Percentiles rank a stretch among this genome's conserved stretches.
These are phyloP conservation scores for Sinhomidia bicolor DNA, from an alignment of 2,888 invertebrate species.

Conservation along the genomic window DNA sequence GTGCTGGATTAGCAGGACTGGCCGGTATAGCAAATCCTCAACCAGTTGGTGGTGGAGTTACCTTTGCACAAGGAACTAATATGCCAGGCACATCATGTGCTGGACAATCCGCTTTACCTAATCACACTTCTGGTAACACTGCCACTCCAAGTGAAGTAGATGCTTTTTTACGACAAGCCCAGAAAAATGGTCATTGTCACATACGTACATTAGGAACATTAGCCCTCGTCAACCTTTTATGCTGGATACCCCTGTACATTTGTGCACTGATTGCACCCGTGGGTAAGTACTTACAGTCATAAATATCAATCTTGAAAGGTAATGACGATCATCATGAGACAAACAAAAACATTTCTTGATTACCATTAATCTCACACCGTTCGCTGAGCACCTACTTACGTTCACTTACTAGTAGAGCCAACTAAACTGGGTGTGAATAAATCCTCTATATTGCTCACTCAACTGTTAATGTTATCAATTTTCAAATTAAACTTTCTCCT, in stretches of 20 bases:
- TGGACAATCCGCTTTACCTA: slow-evolving; percentile 73
- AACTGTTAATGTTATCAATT: too few species aligned
- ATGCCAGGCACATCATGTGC: slow-evolving; percentile 70
- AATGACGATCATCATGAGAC: not conserved
- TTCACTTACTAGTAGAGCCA: too few species aligned
- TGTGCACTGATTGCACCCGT: slow-evolving; percentile 90
- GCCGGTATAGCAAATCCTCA: slow-evolving; percentile 77
- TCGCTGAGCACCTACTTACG: too few species aligned
- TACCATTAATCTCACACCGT: slow-evolving; percentile 17
- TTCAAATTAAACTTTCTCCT: too few species aligned
- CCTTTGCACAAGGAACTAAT: slow-evolving; percentile 54
- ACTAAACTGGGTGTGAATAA: too few species aligned
- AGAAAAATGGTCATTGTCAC: slow-evolving; percentile 79
- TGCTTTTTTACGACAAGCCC: slow-evolving; percentile 79
- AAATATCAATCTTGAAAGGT: slow-evolving; percentile 27
- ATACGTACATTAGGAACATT: slow-evolving; percentile 94
- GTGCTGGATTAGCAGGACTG: slow-evolving; percentile 79
- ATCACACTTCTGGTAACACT: slow-evolving; percentile 62
- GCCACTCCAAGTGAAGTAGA: slow-evolving; percentile 78
- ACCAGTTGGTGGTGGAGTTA: slow-evolving; percentile 33
- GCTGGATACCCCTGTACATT: slow-evolving; percentile 95
- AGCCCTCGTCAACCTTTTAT: slow-evolving; percentile 91
- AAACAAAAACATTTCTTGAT: slow-evolving; percentile 16
- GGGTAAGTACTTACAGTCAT: slow-evolving; percentile 73
- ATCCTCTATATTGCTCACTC: too few species aligned